Percentiles rank a stretch among this genome's conserved stretches.
Evolutionary conservation across 2,113 vertebrate species (phyloP).

Genomic region (Centropristis striata): DNA sequence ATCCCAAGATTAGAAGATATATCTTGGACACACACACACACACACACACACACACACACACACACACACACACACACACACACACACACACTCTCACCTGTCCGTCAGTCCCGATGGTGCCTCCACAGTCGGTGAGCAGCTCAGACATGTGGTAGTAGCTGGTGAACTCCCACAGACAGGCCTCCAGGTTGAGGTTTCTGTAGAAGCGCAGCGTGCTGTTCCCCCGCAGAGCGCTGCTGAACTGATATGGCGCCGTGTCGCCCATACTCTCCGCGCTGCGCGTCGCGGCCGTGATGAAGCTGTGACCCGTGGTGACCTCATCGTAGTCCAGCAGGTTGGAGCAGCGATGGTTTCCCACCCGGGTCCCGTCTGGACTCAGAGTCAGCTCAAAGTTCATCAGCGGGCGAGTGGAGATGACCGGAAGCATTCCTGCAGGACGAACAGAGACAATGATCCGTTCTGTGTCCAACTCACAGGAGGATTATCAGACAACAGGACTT

Average conservation of each 20-base stretch:
- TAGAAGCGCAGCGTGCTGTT: conserved; percentile 92
- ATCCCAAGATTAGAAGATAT: conserved; percentile 40
- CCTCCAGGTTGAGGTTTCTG: conserved; percentile 93
- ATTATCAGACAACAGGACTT: too few species aligned
- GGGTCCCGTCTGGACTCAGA: conserved; percentile 93
- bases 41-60: conserved; percentile 31
- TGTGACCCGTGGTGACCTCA: conserved; percentile 92
- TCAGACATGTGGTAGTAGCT: conserved; percentile 97
- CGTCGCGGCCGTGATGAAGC: conserved; percentile 90
- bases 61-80: conserved; percentile 34
- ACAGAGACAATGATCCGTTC: conserved; percentile 17
- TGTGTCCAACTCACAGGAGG: too few species aligned
- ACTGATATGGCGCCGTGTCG: conserved; percentile 91
- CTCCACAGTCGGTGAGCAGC: conserved; percentile 94
- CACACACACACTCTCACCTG: conserved; percentile 78
- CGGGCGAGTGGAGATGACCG: conserved; percentile 92
- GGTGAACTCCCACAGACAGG: conserved; percentile 95
- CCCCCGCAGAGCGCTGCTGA: conserved; percentile 87
- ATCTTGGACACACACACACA: conserved; percentile 43
- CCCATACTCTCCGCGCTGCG: conserved; percentile 86
- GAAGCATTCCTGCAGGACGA: conserved; percentile 90
- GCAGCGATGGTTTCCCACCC: conserved; percentile 94
- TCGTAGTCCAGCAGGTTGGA: conserved; percentile 93
- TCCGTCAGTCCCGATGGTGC: conserved; percentile 88
- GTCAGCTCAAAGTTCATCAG: conserved; percentile 95